phyloP scores from a whole-genome alignment of 2,797 vertebrate genomes.

The Anguilla megastoma region DNA sequence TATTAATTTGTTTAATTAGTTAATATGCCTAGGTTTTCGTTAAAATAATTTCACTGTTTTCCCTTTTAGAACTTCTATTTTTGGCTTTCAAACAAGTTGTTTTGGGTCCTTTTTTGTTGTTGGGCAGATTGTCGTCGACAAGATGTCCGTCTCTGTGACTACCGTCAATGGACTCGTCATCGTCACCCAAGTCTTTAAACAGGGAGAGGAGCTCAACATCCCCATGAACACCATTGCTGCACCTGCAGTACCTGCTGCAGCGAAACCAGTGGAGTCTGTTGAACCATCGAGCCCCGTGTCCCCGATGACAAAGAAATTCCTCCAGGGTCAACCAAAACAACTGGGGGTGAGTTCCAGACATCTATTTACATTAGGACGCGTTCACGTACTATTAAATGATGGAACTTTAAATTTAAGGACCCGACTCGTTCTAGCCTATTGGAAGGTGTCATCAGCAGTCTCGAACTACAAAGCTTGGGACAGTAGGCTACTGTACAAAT shows the following conservation, averaged over 20 bases:
- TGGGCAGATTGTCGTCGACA: background rate
- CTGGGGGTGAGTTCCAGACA: constrained; percentile 26
- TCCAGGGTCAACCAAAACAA: constrained; percentile 9
- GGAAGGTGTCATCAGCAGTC: too few species aligned
- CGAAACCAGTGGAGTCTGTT: background rate
- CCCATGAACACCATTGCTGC: background rate
- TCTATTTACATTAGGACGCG: background rate
- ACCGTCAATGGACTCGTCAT: constrained; percentile 20
- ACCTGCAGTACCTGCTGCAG: background rate
- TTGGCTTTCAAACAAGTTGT: background rate
- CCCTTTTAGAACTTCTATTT: background rate
- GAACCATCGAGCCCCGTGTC: background rate
- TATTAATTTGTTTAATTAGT: background rate
- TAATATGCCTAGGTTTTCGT: background rate
- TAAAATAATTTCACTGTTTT: background rate
- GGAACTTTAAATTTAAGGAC: background rate
- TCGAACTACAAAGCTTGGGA: too few species aligned
- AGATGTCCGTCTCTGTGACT: constrained; percentile 26
- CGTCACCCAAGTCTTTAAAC: constrained; percentile 25
- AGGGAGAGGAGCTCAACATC: constrained; percentile 7
- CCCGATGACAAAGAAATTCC: background rate
- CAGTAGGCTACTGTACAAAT: too few species aligned
- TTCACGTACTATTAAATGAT: background rate
- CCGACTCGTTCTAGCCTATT: too few species aligned
- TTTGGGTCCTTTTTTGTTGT: background rate